These are phyloP conservation scores for Monopterus albus DNA, from an alignment of 2,113 vertebrate species.

Conservation along the genomic window DNA sequence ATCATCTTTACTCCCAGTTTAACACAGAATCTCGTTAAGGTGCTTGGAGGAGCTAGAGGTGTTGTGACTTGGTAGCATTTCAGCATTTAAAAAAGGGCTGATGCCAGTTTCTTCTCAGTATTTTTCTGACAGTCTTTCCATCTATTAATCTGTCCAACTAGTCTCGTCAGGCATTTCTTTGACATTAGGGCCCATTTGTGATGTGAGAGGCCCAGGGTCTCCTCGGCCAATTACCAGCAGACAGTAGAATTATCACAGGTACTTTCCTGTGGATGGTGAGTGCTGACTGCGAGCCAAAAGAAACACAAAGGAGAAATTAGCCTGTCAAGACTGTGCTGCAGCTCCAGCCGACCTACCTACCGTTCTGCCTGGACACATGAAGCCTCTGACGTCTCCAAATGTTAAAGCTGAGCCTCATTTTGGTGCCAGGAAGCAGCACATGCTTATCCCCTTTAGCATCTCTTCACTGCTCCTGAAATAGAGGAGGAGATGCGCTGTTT, in stretches of 20 bases:
- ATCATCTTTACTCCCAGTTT: conserved; percentile 15
- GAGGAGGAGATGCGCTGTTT: background rate
- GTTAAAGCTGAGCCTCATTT: conserved; percentile 7
- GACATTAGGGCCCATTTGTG: background rate
- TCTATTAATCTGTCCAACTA: conserved; percentile 26
- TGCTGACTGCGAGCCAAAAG: conserved; percentile 24
- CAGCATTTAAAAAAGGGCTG: background rate
- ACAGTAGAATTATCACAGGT: conserved; percentile 44
- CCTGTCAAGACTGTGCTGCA: conserved; percentile 19
- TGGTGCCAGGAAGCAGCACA: conserved; percentile 8
- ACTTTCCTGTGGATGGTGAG: conserved; percentile 16
- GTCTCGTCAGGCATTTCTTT: conserved; percentile 22
- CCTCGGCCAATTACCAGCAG: conserved; percentile 43
- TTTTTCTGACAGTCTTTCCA: background rate
- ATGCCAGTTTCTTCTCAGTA: background rate
- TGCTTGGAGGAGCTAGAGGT: background rate
- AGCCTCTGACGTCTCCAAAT: conserved; percentile 15
- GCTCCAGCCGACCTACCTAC: conserved; percentile 27
- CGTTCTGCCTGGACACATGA: conserved; percentile 11
- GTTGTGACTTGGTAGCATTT: background rate
- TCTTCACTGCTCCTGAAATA: conserved; percentile 29
- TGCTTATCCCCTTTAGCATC: conserved; percentile 28
- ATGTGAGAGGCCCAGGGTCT: conserved; percentile 24
- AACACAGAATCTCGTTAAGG: conserved; percentile 29
- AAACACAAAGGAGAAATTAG: conserved; percentile 43